These are phyloP conservation scores for Danionella dracula DNA, from an alignment of 2,797 vertebrate species.

Conservation along the genomic window DNA sequence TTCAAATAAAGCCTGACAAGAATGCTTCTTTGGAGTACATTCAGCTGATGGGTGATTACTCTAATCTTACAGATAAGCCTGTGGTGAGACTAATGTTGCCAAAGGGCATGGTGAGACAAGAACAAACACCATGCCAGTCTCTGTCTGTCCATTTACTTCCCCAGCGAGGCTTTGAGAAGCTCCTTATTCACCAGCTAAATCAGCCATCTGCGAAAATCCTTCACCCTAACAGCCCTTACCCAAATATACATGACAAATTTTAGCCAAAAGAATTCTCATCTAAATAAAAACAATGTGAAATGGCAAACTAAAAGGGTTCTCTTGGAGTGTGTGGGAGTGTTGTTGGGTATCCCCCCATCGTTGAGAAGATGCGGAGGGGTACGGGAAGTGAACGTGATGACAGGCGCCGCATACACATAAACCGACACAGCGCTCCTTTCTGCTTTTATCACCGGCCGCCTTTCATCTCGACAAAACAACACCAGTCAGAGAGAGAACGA, in stretches of 20 bases:
- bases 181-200: conserved; percentile 1
- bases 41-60: conserved; percentile 10
- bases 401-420: conserved; percentile 32
- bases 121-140: conserved; percentile 6
- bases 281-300: conserved; percentile 44
- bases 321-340: conserved; percentile 39
- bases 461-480: conserved; percentile 44
- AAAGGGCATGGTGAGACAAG: conserved; percentile 12
- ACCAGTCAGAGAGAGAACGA: conserved; percentile 42
- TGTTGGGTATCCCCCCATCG: conserved; percentile 30
- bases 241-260: conserved; percentile 36
- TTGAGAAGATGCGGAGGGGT: background rate
- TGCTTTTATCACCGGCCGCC: conserved; percentile 37
- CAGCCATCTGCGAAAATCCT: background rate
- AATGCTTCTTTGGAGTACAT: background rate
- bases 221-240: conserved; percentile 11
- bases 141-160: conserved; percentile 19
- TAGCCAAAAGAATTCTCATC: conserved; percentile 23
- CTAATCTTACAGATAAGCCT: conserved; percentile 3
- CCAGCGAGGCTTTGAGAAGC: background rate
- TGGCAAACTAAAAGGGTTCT: conserved; percentile 37
- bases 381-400: conserved; percentile 26
- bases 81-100: conserved; percentile 15
- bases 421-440: conserved; percentile 13
- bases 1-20: background rate